Evolutionary conservation across 2,113 vertebrate genomes (phyloP).

Genomic region (Rousettus leschenaultii): DNA sequence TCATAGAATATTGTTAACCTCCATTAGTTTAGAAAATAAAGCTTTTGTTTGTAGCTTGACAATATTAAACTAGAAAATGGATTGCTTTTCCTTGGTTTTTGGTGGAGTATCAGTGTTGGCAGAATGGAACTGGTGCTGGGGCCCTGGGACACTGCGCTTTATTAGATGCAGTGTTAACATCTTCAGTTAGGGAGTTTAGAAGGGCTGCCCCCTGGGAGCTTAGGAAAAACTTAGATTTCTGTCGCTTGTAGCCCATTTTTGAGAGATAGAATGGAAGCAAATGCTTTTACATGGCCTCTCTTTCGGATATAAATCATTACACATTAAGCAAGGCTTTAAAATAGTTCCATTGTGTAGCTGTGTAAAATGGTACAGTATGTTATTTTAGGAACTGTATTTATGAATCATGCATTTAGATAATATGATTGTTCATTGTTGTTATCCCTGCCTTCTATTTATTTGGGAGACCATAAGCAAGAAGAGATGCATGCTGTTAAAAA

Average conservation of each 20-base stretch:
- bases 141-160: not conserved
- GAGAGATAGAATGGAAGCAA: not conserved
- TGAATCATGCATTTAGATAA: constrained; percentile 34
- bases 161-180: not conserved
- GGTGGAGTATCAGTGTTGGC: not conserved
- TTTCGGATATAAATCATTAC: not conserved
- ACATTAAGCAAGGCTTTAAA: constrained; percentile 25
- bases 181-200: not conserved
- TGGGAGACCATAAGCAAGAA: not conserved
- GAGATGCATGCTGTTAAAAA: not conserved
- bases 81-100: constrained; percentile 18
- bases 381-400: not conserved
- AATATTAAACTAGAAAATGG: not conserved
- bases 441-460: not conserved
- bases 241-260: not conserved
- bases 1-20: not conserved
- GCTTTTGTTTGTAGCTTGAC: constrained; percentile 35
- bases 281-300: not conserved
- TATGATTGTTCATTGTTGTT: not conserved
- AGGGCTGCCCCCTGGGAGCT: not conserved
- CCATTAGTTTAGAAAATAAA: constrained; percentile 13
- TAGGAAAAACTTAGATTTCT: not conserved
- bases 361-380: constrained; percentile 31
- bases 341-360: not conserved
- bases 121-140: not conserved